Evolutionary conservation across 2,888 invertebrate species (phyloP).

Genomic region (Lepeophtheirus nordmannii): DNA sequence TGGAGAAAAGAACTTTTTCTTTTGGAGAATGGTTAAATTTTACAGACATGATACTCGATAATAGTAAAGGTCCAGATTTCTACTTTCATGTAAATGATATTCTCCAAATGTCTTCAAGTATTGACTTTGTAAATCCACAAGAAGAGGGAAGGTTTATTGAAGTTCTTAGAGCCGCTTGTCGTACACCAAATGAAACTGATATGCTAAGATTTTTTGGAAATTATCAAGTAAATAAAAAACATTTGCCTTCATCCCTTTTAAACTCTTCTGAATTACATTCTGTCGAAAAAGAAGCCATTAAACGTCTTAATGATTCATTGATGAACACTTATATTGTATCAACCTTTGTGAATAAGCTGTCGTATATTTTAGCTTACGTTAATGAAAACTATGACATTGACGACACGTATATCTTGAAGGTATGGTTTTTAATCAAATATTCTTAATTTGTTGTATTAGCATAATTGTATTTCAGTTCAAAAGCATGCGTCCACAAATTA

Average conservation of each 20-base stretch:
- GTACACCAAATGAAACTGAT: not conserved
- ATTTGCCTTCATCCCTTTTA: not conserved
- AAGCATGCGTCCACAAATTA: not conserved
- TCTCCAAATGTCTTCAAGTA: not conserved
- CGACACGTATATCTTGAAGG: not conserved
- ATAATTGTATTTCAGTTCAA: not conserved
- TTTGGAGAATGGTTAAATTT: not conserved
- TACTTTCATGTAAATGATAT: constrained; percentile 5
- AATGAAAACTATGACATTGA: not conserved
- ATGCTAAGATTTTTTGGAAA: not conserved
- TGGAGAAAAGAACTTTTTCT: not conserved
- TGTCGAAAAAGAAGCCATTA: not conserved
- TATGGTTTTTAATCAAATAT: not conserved
- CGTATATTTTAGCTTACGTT: not conserved
- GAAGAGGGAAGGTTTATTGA: not conserved
- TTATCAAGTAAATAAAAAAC: not conserved
- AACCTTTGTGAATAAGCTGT: not conserved
- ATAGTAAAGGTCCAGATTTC: not conserved
- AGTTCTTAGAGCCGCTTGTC: not conserved
- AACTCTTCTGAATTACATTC: not conserved
- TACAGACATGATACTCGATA: not conserved
- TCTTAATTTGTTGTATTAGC: not conserved
- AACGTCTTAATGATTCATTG: not conserved
- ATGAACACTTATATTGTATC: not conserved
- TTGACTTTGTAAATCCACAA: not conserved